A percentile compares a stretch with the other conserved stretches of the same genome.
These are phyloP conservation scores for Pseudopodoces humilis DNA, from an alignment of 2,113 vertebrate species.

Conservation along the genomic window DNA sequence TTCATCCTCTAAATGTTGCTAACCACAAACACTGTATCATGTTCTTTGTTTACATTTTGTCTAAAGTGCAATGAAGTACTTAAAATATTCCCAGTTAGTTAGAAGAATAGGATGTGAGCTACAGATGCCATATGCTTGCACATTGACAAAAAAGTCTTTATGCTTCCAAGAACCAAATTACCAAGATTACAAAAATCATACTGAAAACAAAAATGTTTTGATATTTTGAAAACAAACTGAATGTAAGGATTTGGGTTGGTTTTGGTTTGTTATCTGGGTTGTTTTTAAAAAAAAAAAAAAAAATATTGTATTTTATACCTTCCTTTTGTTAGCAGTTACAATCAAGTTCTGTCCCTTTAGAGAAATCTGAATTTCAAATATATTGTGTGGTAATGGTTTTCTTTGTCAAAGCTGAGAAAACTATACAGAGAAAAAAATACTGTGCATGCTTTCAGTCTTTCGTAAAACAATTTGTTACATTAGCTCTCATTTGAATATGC, in stretches of 20 bases:
- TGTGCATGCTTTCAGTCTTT: not conserved
- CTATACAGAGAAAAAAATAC: not conserved
- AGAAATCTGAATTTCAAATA: not conserved
- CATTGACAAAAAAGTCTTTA: not conserved
- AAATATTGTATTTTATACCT: not conserved
- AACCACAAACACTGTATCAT: too few species aligned
- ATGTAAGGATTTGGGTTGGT: not conserved
- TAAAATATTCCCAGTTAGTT: not conserved
- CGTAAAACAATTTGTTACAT: not conserved
- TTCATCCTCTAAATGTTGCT: too few species aligned
- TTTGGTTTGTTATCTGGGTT: not conserved
- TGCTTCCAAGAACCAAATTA: not conserved
- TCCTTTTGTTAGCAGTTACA: not conserved
- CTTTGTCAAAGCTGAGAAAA: not conserved
- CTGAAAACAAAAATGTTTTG: not conserved
- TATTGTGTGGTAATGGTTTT: not conserved
- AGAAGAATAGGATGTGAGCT: not conserved
- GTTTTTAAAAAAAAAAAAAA: not conserved
- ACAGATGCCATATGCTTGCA: not conserved
- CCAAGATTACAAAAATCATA: not conserved
- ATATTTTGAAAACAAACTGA: not conserved
- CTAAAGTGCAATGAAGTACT: not conserved
- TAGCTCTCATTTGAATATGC: not conserved
- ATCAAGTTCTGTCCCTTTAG: not conserved
- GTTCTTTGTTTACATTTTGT: not conserved